These are phyloP conservation scores for Pogonophryne albipinna DNA, from an alignment of 2,797 vertebrate species.

Conservation along the genomic window DNA sequence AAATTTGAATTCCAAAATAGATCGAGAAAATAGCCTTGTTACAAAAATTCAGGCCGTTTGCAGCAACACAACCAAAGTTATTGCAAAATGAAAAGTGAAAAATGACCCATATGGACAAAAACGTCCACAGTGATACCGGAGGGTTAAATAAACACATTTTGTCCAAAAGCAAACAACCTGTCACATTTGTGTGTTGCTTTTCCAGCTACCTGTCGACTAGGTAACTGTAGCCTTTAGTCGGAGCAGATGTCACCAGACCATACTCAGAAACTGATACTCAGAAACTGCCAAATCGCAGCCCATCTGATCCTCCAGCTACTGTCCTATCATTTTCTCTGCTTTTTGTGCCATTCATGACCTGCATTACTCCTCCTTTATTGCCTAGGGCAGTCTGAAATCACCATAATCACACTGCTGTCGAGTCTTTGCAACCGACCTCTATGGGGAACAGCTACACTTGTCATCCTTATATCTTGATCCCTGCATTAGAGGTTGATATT, in stretches of 20 bases:
- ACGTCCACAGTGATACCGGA: too few species aligned
- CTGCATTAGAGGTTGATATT: too few species aligned
- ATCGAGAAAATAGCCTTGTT: too few species aligned
- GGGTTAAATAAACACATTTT: neutral
- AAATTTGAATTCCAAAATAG: too few species aligned
- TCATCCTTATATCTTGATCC: neutral
- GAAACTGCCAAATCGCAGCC: neutral
- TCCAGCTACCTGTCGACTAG: conserved; percentile 9
- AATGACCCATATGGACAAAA: too few species aligned
- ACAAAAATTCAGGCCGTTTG: too few species aligned
- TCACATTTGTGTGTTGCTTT: too few species aligned
- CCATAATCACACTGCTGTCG: neutral
- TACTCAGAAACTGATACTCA: too few species aligned
- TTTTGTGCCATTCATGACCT: neutral
- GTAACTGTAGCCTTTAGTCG: neutral
- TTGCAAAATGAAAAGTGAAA: too few species aligned
- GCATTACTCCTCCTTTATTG: too few species aligned
- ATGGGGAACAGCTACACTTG: neutral
- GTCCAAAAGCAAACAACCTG: conserved; percentile 9
- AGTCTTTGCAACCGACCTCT: neutral
- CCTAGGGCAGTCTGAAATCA: neutral
- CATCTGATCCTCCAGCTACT: neutral
- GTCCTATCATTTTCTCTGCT: neutral
- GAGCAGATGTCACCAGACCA: neutral
- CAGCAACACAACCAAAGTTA: too few species aligned